Conservation (phyloP, 2,113 vertebrate genomes). For the Gavia stellata region DNA sequence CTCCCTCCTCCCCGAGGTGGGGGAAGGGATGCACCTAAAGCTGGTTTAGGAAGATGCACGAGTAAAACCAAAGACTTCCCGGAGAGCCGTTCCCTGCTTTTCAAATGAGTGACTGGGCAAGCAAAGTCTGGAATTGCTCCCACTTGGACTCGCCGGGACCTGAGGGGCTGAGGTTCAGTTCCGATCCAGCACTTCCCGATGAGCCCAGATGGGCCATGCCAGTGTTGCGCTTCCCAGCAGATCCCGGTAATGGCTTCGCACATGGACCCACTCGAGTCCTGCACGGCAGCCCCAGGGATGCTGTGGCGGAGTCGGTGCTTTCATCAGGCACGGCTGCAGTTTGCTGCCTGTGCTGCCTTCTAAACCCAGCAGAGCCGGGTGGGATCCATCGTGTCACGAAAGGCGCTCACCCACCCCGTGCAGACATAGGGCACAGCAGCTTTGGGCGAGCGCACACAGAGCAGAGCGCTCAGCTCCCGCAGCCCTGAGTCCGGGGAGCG, state of each 20-base stretch:
- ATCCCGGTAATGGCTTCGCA: background rate
- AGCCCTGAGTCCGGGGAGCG: background rate
- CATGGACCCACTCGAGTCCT: rapidly evolving
- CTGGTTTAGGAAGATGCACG: background rate
- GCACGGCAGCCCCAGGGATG: background rate
- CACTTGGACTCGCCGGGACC: rapidly evolving
- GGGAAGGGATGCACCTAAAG: background rate
- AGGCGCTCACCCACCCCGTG: background rate
- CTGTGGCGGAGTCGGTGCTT: background rate
- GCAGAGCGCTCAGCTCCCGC: background rate
- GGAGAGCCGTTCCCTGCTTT: background rate
- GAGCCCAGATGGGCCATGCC: background rate
- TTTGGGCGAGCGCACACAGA: background rate
- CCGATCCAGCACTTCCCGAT: background rate
- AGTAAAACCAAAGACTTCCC: background rate
- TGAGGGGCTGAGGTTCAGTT: background rate
- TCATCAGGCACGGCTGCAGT: background rate
- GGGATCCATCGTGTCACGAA: background rate
- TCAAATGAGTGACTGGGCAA: background rate
- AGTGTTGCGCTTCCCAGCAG: background rate
- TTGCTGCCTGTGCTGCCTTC: too few relatives aligned
- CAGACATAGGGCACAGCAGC: rapidly evolving
- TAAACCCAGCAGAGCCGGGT: background rate
- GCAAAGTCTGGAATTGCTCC: background rate
- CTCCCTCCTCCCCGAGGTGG: background rate